These are phyloP conservation scores for Clytia hemisphaerica DNA, from an alignment of 30 jellyfish, hydroid and myxozoan species.

Conservation along the genomic window DNA sequence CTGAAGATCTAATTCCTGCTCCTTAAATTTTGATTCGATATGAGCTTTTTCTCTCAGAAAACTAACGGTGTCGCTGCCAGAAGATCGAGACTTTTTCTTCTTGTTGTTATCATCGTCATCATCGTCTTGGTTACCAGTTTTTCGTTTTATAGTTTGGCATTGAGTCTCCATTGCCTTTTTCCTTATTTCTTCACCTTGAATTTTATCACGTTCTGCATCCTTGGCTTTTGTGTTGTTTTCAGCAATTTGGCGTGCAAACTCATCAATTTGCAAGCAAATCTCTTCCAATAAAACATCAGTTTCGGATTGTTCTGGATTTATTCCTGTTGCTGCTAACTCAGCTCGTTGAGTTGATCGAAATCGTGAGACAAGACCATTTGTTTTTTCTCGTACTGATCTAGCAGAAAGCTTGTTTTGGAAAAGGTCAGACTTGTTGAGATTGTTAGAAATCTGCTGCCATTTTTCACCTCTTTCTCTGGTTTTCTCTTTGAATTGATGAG, in stretches of 20 bases:
- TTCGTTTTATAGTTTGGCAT: conserved; percentile 5
- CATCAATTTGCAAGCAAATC: background rate
- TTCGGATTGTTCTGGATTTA: conserved; percentile 13
- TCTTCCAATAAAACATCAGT: conserved; percentile 7
- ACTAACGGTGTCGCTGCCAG: conserved; percentile 7
- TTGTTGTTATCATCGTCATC: background rate
- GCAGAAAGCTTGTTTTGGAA: background rate
- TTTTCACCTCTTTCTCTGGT: background rate
- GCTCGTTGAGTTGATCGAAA: background rate
- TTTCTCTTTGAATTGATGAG: too few relatives aligned
- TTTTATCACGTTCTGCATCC: conserved; percentile 2
- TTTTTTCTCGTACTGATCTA: conserved; percentile 10
- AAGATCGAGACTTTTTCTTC: background rate
- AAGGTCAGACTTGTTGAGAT: background rate
- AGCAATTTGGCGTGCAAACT: background rate
- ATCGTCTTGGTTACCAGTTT: background rate
- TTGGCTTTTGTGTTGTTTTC: background rate
- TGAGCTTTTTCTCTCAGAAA: conserved; percentile 10
- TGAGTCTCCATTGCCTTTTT: conserved; percentile 6
- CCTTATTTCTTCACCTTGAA: conserved; percentile 14
- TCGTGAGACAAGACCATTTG: background rate
- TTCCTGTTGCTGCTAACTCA: conserved; percentile 23
- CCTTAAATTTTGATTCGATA: background rate
- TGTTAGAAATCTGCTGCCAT: background rate
- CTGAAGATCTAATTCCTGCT: conserved; percentile 1